Conservation (phyloP, 2,888 invertebrate genomes). For the Phorcus lineatus region DNA sequence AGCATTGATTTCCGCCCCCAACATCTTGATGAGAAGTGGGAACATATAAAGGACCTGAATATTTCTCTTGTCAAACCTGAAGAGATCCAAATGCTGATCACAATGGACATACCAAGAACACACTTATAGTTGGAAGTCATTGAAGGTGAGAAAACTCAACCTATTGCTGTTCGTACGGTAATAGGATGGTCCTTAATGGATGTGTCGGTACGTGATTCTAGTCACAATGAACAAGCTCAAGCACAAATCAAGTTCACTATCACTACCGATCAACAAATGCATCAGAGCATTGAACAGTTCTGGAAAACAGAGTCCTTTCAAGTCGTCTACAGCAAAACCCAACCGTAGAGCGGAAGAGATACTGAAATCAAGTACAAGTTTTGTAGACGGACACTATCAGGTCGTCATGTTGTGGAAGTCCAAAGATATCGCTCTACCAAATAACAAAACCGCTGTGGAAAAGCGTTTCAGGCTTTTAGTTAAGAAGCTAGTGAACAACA, state of each 20-base stretch:
- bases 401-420: constrained; percentile 5
- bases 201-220: background rate
- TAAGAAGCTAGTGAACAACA: background rate
- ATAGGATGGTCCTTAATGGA: constrained; percentile 8
- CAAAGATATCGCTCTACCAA: background rate
- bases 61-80: background rate
- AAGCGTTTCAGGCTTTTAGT: background rate
- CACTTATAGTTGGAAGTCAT: background rate
- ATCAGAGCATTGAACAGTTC: background rate
- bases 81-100: background rate
- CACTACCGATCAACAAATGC: background rate
- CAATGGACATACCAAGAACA: background rate
- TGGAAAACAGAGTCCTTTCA: constrained; percentile 2
- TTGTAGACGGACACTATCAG: background rate
- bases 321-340: too few species aligned
- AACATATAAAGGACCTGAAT: background rate
- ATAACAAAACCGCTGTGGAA: background rate
- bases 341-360: background rate
- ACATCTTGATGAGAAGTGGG: background rate
- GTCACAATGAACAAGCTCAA: background rate
- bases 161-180: background rate
- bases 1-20: background rate
- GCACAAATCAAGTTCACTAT: background rate
- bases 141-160: background rate
- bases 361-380: background rate